Evolutionary conservation across 2,113 vertebrate species (phyloP).

Genomic region (cat (Felis catus)): F.catus_Fca126_mat1.0 CM031423.1:29227501-29228000

Average conservation of each 20-base stretch:
- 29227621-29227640: too few species aligned
- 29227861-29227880: neutral
- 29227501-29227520: neutral
- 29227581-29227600: neutral
- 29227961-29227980: neutral
- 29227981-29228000: neutral
- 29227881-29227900: neutral
- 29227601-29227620: too few species aligned
- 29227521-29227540: neutral
- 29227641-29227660: too few species aligned
- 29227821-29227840: too few species aligned
- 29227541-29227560: fast-evolving
- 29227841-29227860: neutral
- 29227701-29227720: too few species aligned
- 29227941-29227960: neutral
- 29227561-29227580: neutral
- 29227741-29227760: too few species aligned
- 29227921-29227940: neutral
- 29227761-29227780: too few species aligned
- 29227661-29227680: too few species aligned
- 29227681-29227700: too few species aligned
- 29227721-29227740: too few species aligned
- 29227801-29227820: too few species aligned
- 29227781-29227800: too few species aligned
- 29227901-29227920: neutral